These are phyloP conservation scores for Epicampocera succincta DNA, from an alignment of 2,888 invertebrate genomes.

Conservation along the genomic window DNA sequence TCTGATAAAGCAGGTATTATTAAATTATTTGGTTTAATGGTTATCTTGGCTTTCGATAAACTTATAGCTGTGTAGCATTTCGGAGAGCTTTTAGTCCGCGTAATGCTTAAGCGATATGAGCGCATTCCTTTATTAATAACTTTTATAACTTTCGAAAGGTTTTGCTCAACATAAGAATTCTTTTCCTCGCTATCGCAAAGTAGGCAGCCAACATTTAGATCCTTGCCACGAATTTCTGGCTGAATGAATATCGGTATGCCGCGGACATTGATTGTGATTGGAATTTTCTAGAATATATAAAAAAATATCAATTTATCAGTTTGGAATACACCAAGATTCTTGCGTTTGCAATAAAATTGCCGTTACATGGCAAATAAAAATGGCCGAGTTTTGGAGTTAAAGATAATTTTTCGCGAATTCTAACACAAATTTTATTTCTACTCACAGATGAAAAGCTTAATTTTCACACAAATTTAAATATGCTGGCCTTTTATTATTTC, in stretches of 20 bases:
- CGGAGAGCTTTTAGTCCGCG: slow-evolving; percentile 68
- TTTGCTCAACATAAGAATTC: slow-evolving; percentile 66
- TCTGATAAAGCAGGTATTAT: slow-evolving; percentile 65
- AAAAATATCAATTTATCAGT: neutral
- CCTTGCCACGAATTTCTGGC: slow-evolving; percentile 73
- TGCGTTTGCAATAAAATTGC: too few species aligned
- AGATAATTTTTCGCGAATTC: too few species aligned
- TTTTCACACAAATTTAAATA: too few species aligned
- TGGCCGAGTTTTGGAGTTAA: too few species aligned
- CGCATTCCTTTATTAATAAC: slow-evolving; percentile 75
- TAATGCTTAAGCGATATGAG: slow-evolving; percentile 74
- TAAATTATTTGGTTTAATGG: slow-evolving; percentile 73
- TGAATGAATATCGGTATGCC: slow-evolving; percentile 77
- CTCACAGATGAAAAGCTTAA: too few species aligned
- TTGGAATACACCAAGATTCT: too few species aligned
- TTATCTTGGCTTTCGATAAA: slow-evolving; percentile 71
- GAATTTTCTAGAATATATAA: slow-evolving; percentile 72
- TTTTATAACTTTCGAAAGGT: slow-evolving; percentile 70
- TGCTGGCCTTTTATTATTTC: too few species aligned
- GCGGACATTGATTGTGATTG: slow-evolving; percentile 74
- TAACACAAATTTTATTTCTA: too few species aligned
- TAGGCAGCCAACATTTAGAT: slow-evolving; percentile 74
- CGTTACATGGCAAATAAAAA: too few species aligned
- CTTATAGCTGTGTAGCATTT: slow-evolving; percentile 62
- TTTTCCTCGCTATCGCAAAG: slow-evolving; percentile 72